Evolutionary conservation across 2,888 invertebrate species (phyloP).

Genomic region (Amphimallon solstitiale): DNA sequence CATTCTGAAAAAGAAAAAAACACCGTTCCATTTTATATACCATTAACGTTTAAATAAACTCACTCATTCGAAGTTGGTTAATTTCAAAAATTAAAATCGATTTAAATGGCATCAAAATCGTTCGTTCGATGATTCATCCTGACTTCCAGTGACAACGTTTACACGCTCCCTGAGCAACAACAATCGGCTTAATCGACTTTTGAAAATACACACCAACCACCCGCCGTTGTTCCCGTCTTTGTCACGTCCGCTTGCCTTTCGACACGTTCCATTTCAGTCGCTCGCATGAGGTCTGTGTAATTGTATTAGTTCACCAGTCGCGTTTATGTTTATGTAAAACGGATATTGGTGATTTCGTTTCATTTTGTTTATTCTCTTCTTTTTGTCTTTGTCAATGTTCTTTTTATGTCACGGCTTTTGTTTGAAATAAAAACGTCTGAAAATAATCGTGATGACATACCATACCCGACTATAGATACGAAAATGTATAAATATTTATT

Average conservation of each 20-base stretch:
- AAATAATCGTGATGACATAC: slow-evolving; percentile 2
- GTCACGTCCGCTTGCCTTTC: neutral
- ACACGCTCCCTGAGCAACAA: slow-evolving; percentile 45
- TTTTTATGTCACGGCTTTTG: neutral
- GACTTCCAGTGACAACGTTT: slow-evolving; percentile 43
- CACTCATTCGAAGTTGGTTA: neutral
- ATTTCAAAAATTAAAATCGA: slow-evolving; percentile 30
- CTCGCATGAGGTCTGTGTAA: slow-evolving; percentile 10
- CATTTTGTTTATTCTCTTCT: slow-evolving; percentile 12
- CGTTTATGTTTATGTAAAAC: slow-evolving; percentile 34
- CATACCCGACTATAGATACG: too few relatives aligned
- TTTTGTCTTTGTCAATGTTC: slow-evolving; percentile 12
- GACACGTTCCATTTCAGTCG: neutral
- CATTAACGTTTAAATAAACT: too few relatives aligned
- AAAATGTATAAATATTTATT: too few relatives aligned
- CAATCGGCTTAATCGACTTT: slow-evolving; percentile 47
- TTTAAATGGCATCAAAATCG: slow-evolving; percentile 21
- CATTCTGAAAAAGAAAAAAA: too few relatives aligned
- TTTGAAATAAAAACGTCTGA: neutral
- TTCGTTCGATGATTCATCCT: slow-evolving; percentile 10
- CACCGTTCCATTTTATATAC: too few relatives aligned
- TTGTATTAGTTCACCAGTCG: slow-evolving; percentile 31
- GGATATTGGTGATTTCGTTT: slow-evolving; percentile 33
- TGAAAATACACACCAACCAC: slow-evolving; percentile 34
- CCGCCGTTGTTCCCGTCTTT: slow-evolving; percentile 5